These are phyloP conservation scores for Sturnira hondurensis DNA, from an alignment of 2,113 vertebrate genomes.

Conservation along the genomic window DNA sequence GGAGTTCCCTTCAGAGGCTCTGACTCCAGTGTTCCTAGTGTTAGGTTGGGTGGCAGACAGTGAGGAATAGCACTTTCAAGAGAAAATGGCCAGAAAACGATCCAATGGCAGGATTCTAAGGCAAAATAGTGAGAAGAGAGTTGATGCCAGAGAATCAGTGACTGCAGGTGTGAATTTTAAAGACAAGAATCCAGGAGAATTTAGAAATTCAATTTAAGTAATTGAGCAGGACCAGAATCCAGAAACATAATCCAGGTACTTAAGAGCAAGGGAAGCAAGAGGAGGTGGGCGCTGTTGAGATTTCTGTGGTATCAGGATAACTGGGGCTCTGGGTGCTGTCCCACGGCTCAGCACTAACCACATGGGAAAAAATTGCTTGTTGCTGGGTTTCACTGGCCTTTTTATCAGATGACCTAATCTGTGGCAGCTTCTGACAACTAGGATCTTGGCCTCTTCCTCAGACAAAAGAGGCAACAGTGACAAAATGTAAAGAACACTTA, in stretches of 20 bases:
- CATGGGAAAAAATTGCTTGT: not conserved
- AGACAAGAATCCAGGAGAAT: not conserved
- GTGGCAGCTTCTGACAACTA: not conserved
- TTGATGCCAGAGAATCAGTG: not conserved
- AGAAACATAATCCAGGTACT: not conserved
- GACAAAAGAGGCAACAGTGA: not conserved
- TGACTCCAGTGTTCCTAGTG: not conserved
- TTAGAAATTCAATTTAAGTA: not conserved
- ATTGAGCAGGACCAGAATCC: not conserved
- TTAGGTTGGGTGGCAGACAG: not conserved
- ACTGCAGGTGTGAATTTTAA: not conserved
- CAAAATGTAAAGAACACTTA: not conserved
- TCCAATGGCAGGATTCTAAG: not conserved
- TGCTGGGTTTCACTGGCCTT: not conserved
- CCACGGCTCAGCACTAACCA: not conserved
- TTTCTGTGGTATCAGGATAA: not conserved
- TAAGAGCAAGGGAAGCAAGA: not conserved
- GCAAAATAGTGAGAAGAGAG: not conserved
- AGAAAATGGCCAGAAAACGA: not conserved
- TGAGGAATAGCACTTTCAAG: not conserved
- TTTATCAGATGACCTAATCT: not conserved
- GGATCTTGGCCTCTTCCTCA: not conserved
- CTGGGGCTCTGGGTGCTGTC: rapidly evolving
- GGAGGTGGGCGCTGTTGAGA: not conserved
- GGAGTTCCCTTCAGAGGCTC: not conserved